Conservation (phyloP, 2,113 vertebrate genomes). For the Silurus meridionalis region DNA sequence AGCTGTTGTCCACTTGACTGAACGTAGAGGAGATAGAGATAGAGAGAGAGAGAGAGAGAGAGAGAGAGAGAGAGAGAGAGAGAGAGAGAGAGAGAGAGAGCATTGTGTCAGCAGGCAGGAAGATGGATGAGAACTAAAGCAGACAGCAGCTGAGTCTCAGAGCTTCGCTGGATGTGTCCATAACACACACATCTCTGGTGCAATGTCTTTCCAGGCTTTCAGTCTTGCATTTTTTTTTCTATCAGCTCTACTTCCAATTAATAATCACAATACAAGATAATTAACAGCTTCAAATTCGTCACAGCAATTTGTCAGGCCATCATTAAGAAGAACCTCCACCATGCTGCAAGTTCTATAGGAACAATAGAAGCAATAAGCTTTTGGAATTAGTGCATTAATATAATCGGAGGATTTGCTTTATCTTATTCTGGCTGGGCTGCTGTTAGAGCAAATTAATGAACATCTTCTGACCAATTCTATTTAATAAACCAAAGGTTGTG, state of each 20-base stretch:
- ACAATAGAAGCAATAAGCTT: background rate
- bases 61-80: too few relatives aligned
- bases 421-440: background rate
- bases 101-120: slow-evolving; percentile 55
- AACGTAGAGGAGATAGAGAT: slow-evolving; percentile 14
- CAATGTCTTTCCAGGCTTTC: background rate
- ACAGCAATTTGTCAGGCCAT: background rate
- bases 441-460: background rate
- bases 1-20: slow-evolving; percentile 43
- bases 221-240: background rate
- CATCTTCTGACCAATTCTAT: background rate
- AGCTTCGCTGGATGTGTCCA: slow-evolving; percentile 30
- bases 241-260: background rate
- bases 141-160: slow-evolving; percentile 56
- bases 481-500: background rate
- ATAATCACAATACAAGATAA: too few relatives aligned
- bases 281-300: background rate
- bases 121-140: slow-evolving; percentile 59
- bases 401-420: background rate
- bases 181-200: background rate
- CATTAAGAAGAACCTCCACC: too few relatives aligned
- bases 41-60: too few relatives aligned
- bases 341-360: background rate
- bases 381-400: background rate
- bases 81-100: slow-evolving; percentile 8